Evolutionary conservation across 2,888 invertebrate species (phyloP).

Genomic region (Drosophila anceps): DNA sequence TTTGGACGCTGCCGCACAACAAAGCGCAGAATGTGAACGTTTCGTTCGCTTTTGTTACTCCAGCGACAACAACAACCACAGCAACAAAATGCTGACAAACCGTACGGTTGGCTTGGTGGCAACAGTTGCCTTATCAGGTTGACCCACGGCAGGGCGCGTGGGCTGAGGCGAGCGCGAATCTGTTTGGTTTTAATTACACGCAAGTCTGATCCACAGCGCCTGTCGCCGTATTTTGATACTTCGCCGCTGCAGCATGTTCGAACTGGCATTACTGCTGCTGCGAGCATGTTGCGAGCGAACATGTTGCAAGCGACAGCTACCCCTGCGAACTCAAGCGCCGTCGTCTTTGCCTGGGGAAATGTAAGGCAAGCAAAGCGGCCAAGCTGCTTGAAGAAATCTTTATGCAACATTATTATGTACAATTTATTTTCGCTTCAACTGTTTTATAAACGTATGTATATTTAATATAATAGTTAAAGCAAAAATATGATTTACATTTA

Average conservation of each 20-base stretch:
- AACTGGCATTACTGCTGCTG: not conserved
- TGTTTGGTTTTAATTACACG: slow-evolving; percentile 80
- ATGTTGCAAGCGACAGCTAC: slow-evolving; percentile 18
- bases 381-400: too few species aligned
- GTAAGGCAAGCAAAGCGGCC: not conserved
- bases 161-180: slow-evolving; percentile 33
- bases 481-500: not conserved
- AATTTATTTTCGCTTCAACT: not conserved
- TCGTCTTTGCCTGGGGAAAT: slow-evolving; percentile 1
- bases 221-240: slow-evolving; percentile 44
- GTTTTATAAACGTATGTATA: not conserved
- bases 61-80: slow-evolving; percentile 1
- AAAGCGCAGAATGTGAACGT: slow-evolving; percentile 33
- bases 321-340: slow-evolving; percentile 26
- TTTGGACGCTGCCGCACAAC: slow-evolving; percentile 63
- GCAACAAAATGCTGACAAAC: slow-evolving; percentile 62
- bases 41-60: slow-evolving; percentile 6
- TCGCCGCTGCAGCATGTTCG: not conserved
- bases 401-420: not conserved
- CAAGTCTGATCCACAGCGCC: slow-evolving; percentile 58
- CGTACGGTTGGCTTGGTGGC: slow-evolving; percentile 38
- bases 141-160: slow-evolving; percentile 28
- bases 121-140: slow-evolving; percentile 51
- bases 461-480: not conserved
- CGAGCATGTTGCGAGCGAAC: slow-evolving; percentile 39